These are phyloP conservation scores for Diploscapter pachys DNA, from an alignment of 1,140 invertebrate genomes.

Conservation along the genomic window DNA sequence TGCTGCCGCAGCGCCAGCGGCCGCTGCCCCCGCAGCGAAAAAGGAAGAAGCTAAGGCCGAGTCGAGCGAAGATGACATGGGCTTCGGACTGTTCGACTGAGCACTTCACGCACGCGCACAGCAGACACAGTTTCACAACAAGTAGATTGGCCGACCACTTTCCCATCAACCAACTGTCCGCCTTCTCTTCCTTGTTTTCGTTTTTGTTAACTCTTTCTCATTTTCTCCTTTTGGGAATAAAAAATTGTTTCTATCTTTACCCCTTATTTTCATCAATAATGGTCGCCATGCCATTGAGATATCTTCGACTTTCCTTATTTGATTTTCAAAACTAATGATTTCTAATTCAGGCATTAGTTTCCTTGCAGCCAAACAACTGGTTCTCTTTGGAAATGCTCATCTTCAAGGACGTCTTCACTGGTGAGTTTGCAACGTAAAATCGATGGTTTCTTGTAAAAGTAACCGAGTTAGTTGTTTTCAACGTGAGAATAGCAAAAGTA, in stretches of 20 bases:
- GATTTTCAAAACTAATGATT: too few species aligned
- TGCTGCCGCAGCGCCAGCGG: conserved; percentile 42
- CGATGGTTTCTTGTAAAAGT: too few species aligned
- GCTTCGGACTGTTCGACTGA: conserved; percentile 65
- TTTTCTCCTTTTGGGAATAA: conserved; percentile 26
- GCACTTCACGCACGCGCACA: conserved; percentile 62
- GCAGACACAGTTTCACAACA: conserved; percentile 45
- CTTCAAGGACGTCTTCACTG: conserved; percentile 88
- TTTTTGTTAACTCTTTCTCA: conserved; percentile 18
- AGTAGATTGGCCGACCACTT: too few species aligned
- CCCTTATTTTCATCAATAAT: not conserved
- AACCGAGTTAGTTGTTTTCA: too few species aligned
- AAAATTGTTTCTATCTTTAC: conserved; percentile 33
- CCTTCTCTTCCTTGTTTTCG: not conserved
- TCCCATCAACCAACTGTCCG: too few species aligned
- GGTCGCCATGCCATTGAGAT: not conserved
- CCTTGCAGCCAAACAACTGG: conserved; percentile 34
- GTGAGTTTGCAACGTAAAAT: conserved; percentile 64
- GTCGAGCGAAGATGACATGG: conserved; percentile 61
- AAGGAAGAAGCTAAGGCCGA: conserved; percentile 61
- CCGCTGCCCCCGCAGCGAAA: conserved; percentile 50
- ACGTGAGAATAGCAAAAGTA: too few species aligned
- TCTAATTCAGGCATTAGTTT: not conserved
- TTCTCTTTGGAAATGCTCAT: conserved; percentile 73
- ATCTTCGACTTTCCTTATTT: too few species aligned